Evolutionary conservation across 2,888 invertebrate species (phyloP), one percentile per base, ranked within the genome.

Genomic region (Meiosimyza decipiens): DNA sequence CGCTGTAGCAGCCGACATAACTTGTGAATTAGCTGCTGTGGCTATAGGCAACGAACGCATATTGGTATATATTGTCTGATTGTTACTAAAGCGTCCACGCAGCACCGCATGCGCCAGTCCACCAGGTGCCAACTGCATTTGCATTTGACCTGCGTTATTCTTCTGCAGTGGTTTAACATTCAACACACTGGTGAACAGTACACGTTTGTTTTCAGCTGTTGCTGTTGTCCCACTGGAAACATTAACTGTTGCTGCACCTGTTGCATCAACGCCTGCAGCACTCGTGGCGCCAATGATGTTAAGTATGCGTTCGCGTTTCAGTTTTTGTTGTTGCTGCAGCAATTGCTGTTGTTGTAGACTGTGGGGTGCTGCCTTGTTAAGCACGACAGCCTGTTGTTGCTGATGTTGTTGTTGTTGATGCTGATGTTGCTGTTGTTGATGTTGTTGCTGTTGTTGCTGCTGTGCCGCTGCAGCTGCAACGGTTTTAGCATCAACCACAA

Each of bases 111-210:
- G 84, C 57, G 84, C 81, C 75, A 85, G 71, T 28, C 83, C 84
- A 3, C 80, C 81, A 0, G 84, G 79, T 18, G 83, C 80, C 52
- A 85, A 78, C 67, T 85, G 85, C 84, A 85, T 84, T 76, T 85
- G 85, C 83, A 84, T 82, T 77, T 84, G 85, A 3, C 86, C 85
- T 28, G 83, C 78, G 74, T 85, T 85, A 75, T 86, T 86, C 78
- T 86, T 85, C 66, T 84, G 85, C 71, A 86, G 65, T 9, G 84
- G 83, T 70, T 86, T 84, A 28, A 86, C 81, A 64, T 86, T 87
- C 68, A 86, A 67, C 67, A 87, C 74, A 69, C 85, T 87, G 16
- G 87, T 86, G 74, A 86, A 87, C 18, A 87, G 79, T 13, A 87
- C 85, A 4, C 87, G 84, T 40, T 80, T 74, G 73, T 79, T 77